These are phyloP conservation scores for Euphydryas editha DNA, from an alignment of 2,888 invertebrate genomes.

Conservation along the genomic window DNA sequence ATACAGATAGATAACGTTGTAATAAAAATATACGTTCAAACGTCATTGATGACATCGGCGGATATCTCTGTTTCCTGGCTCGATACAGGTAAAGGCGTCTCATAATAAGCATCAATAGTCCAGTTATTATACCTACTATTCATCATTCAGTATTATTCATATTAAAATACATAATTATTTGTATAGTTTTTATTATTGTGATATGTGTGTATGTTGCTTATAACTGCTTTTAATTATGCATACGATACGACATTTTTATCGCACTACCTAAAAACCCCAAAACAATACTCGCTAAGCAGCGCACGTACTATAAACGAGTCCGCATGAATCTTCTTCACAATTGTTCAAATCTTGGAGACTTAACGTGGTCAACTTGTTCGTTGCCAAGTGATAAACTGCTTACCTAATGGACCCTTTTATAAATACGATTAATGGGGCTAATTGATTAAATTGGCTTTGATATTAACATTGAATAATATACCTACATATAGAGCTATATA, in stretches of 20 bases:
- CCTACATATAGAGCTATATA: no score
- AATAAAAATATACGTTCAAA: no score
- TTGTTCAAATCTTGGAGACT: slow-evolving; percentile 80
- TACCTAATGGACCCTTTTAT: slow-evolving; percentile 47
- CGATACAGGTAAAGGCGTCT: no score
- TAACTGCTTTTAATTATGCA: background rate
- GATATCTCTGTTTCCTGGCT: no score
- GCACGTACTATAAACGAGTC: slow-evolving; percentile 73
- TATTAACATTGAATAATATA: background rate
- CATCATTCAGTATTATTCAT: no score
- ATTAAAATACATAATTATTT: no score
- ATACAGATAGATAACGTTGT: no score
- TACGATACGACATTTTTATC: slow-evolving; percentile 30
- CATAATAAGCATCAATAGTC: no score
- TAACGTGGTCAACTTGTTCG: slow-evolving; percentile 67
- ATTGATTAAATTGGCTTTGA: slow-evolving; percentile 23
- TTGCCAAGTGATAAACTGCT: slow-evolving; percentile 74
- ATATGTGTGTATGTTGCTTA: no score
- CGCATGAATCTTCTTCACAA: slow-evolving; percentile 64
- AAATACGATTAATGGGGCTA: slow-evolving; percentile 19
- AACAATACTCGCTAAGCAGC: slow-evolving; percentile 53
- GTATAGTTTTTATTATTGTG: no score
- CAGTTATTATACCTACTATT: no score
- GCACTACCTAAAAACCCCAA: slow-evolving; percentile 46
- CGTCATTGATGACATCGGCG: no score